These are phyloP conservation scores for Xiphias gladius DNA, from an alignment of 2,113 vertebrate species.

Conservation along the genomic window DNA sequence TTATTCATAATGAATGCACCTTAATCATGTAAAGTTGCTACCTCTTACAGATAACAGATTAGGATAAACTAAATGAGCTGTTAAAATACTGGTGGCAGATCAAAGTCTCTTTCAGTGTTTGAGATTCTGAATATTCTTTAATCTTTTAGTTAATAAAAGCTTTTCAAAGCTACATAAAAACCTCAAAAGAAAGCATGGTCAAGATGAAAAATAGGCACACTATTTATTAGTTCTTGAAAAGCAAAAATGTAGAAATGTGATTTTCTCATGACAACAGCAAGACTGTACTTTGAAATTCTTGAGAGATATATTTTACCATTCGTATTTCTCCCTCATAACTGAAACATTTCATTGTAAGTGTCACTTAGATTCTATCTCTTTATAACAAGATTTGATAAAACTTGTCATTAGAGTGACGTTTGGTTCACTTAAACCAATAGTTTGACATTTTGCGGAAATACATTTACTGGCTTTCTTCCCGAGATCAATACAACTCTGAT, in stretches of 20 bases:
- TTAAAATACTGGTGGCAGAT: background rate
- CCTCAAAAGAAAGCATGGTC: background rate
- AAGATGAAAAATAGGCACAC: background rate
- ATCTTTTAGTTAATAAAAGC: background rate
- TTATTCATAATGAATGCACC: background rate
- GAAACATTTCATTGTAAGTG: background rate
- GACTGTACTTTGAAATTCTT: background rate
- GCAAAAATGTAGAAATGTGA: background rate
- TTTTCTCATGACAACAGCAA: background rate
- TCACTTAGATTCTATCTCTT: background rate
- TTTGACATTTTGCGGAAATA: background rate
- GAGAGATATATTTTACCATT: background rate
- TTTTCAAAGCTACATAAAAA: conserved; percentile 3
- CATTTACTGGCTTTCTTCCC: background rate
- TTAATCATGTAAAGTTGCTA: background rate
- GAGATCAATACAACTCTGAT: background rate
- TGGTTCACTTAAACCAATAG: background rate
- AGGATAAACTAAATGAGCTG: background rate
- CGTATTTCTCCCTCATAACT: background rate
- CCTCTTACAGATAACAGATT: background rate
- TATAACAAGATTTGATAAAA: background rate
- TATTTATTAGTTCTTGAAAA: background rate
- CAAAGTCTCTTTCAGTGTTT: background rate
- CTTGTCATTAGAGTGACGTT: background rate
- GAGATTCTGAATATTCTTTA: background rate